These are phyloP conservation scores for Homarus americanus DNA, from an alignment of 1,140 invertebrate genomes.

Conservation along the genomic window DNA sequence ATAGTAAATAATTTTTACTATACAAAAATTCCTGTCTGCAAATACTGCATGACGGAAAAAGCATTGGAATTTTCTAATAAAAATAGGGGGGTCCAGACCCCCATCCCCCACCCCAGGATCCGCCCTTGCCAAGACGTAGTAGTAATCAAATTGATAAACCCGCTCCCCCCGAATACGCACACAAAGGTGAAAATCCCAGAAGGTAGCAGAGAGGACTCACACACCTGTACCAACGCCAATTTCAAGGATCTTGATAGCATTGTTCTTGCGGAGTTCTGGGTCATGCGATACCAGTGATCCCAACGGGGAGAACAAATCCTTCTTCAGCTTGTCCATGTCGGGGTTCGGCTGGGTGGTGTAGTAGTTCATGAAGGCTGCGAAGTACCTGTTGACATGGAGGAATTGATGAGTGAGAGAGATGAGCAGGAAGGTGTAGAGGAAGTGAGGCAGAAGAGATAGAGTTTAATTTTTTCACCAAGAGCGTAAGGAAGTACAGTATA, in stretches of 20 bases:
- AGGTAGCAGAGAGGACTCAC: too few relatives aligned
- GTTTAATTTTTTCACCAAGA: too few relatives aligned
- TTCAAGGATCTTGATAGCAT: constrained; percentile 45
- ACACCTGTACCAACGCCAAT: constrained; percentile 56
- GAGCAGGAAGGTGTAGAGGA: neutral
- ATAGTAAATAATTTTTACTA: too few relatives aligned
- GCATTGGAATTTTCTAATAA: too few relatives aligned
- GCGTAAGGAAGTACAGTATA: neutral
- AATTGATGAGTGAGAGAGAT: neutral
- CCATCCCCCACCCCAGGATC: too few relatives aligned
- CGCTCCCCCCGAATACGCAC: too few relatives aligned
- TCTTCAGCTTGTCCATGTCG: constrained; percentile 35
- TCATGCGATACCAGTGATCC: constrained; percentile 13
- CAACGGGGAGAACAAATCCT: neutral
- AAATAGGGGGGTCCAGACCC: too few relatives aligned
- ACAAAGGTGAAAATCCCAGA: too few relatives aligned
- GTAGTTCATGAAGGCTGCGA: constrained; percentile 29
- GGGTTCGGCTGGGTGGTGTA: neutral
- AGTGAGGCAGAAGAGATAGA: neutral
- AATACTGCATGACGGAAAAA: too few relatives aligned
- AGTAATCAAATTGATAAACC: too few relatives aligned
- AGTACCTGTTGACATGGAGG: constrained; percentile 12
- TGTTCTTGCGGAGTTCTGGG: constrained; percentile 33
- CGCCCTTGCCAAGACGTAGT: too few relatives aligned
- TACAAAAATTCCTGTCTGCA: too few relatives aligned